Base-by-base conservation (phyloP, 1,140 invertebrate genomes). In the Brachionus manjavacas region DNA sequence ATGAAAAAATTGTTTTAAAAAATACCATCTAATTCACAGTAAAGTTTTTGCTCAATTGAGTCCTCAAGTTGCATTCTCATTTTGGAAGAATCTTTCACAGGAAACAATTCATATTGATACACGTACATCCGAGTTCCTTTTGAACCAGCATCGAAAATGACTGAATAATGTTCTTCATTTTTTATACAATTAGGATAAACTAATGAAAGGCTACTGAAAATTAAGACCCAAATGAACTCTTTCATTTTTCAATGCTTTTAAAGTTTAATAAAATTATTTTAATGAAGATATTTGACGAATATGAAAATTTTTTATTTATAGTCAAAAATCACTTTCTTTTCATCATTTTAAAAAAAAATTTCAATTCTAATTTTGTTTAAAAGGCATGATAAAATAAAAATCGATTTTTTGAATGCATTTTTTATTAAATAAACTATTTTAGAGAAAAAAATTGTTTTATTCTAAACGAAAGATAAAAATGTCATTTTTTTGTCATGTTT, bases 61-160 rank as follows among this genome's bases (percentile, higher is more conserved):
- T 81, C 23, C 20, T 68, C 35, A 16, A 64, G 8, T 64, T 31
- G 9, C 23, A 16, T 12, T 64, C 49, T 64, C 8, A 41, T 64
- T 55, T 20, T n/a, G 11, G 9, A 23, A 23, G 39, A 74, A 74
- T 23, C 23, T 28, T 76, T 49, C 2, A 25, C 14, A 25, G 16
- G 72, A 46, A 43, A 25, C 20, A 49, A 76, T 4, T 81, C 9
- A 68, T 64, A 64, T 25, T 81, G 55, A n/a, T 23, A 81, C 8
- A 81, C 31, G 31, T 81, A 81, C 79, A 81, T 81, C 66, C 79
- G 6, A 4, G 79, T 81, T 60, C 64, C 41, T 81, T 81, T 81
- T 1, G 79, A 81, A 43, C 79, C 79, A 43, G 49, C 79, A 68
- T 81, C 79, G 14, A 81, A 81, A 39, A 72, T 72, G 16, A 72